These are phyloP conservation scores for Sylvilagus floridanus DNA, from an alignment of 2,797 vertebrate species.

Conservation along the genomic window DNA sequence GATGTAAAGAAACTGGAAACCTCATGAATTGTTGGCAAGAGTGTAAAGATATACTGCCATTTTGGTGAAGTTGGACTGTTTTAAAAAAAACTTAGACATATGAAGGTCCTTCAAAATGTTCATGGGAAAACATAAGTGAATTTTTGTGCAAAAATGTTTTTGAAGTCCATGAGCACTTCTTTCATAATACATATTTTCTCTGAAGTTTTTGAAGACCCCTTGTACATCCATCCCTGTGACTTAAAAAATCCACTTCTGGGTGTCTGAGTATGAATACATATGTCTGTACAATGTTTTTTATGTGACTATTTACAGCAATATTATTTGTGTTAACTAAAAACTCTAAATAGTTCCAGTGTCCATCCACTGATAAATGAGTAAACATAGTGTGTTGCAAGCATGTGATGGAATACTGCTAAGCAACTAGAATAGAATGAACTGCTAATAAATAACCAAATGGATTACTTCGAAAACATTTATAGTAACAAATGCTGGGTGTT, in stretches of 20 bases:
- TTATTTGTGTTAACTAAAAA: neutral
- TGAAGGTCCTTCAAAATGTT: too few relatives aligned
- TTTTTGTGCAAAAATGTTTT: too few relatives aligned
- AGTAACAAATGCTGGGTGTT: neutral
- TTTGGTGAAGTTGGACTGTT: neutral
- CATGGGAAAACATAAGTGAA: too few relatives aligned
- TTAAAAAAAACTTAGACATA: slow-evolving; percentile 33
- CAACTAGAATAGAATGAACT: neutral
- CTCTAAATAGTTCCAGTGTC: neutral
- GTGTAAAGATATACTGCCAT: neutral
- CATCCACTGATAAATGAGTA: neutral
- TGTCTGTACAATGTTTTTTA: neutral
- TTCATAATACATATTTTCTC: too few relatives aligned
- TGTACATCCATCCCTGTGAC: neutral
- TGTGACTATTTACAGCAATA: neutral
- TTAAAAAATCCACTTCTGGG: neutral
- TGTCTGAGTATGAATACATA: neutral
- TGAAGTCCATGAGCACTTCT: too few relatives aligned
- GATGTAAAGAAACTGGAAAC: neutral
- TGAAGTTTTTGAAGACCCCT: too few relatives aligned
- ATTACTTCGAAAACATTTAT: neutral
- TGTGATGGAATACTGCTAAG: neutral
- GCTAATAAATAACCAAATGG: neutral
- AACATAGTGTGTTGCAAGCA: neutral
- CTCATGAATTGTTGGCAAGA: neutral